Evolutionary conservation across 2,113 vertebrate species (phyloP), one percentile per base, ranked within the genome.

Genomic region (Rhinoptilus africanus): DNA sequence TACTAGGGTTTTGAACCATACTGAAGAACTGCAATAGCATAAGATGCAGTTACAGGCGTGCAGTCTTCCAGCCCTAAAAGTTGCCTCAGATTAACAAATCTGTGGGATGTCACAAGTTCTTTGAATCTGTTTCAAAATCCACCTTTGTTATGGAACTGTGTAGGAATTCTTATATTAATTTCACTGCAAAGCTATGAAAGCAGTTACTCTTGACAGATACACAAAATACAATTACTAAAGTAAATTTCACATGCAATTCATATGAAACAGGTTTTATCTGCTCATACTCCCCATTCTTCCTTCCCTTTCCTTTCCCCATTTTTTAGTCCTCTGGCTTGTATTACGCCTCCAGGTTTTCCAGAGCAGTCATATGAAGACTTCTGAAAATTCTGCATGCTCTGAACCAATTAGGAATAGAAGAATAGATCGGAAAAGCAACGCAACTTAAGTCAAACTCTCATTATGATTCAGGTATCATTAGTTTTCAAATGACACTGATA

Each of bases 381-480:
- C 14, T 60, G 10, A 43, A 74, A 62, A 6, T 39, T 77, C 14
- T 64, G 10, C 47, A 74, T 51, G 5, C 45, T 78, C 37, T 64
- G 56, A 88, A 59, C 4, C 4, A 1, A 67, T 0, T 20, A 1
- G 8, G 11, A 86, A 59, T 1, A 81, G 15, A 79, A 85, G 12
- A 77, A 26, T 2, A 57, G 50, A 64, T 34, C 20, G 4, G 35
- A 86, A 95, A 88, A 75, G 5, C 47, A 54, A n/a, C 14, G 37
- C 28, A 95, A 64, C 22, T 48, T 6, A 73, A 90, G 32, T 45
- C 4, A 76, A 69, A 59, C 32, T 67, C 32, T 57, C 34, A 35
- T 6, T 37, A 10, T 2, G 14, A 57, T 63, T 62, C 59, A 35
- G 26, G 14, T 34, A 85, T 39, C 45, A 51, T 9, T 76, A 68